A percentile compares a stretch with the other conserved stretches of the same genome.
Conservation (phyloP, 2,888 invertebrate genomes). For the Pseudococcus viburni region DNA sequence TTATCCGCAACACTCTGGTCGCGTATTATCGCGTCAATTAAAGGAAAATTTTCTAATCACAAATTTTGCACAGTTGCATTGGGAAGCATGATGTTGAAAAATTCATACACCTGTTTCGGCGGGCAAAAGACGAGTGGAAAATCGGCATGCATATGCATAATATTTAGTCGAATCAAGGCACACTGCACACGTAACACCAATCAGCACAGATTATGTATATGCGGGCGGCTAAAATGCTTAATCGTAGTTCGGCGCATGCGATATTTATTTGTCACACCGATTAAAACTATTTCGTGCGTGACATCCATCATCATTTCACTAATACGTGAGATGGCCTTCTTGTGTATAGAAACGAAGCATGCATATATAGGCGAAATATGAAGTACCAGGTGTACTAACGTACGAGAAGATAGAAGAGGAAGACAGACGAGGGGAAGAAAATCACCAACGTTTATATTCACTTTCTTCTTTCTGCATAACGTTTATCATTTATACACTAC, state of each 20-base stretch:
- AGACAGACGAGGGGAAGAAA: not conserved
- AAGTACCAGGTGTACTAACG: not conserved
- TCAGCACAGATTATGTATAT: slow-evolving; percentile 26
- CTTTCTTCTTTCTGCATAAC: slow-evolving; percentile 29
- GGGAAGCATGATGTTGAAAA: not conserved
- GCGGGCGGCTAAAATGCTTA: slow-evolving; percentile 21
- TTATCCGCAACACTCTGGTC: not conserved
- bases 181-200: slow-evolving; percentile 7
- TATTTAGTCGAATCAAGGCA: not conserved
- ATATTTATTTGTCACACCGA: slow-evolving; percentile 29
- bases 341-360: slow-evolving; percentile 5
- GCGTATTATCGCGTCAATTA: not conserved
- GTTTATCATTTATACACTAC: slow-evolving; percentile 10
- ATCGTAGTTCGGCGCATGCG: slow-evolving; percentile 29
- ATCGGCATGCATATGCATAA: slow-evolving; percentile 18
- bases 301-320: slow-evolving; percentile 36
- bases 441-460: slow-evolving; percentile 37
- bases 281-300: slow-evolving; percentile 23
- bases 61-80: not conserved
- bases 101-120: not conserved
- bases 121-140: not conserved
- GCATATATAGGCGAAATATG: not conserved
- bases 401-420: not conserved
- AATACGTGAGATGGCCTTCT: slow-evolving; percentile 26
- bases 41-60: not conserved